Evolutionary conservation across 2,113 vertebrate species (phyloP).

Genomic region (Maccullochella peelii): DNA sequence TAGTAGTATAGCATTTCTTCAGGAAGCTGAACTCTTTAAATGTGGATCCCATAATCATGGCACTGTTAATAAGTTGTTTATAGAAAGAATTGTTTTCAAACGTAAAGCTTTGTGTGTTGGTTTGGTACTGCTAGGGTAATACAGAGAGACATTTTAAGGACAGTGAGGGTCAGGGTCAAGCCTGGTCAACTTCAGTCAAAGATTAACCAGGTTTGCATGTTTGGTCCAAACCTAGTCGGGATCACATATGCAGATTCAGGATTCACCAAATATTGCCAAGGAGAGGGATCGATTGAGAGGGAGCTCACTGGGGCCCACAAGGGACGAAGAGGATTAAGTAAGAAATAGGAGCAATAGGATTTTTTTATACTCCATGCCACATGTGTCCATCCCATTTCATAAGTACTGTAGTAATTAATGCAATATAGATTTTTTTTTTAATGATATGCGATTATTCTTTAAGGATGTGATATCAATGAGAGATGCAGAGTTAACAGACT

Average conservation of each 20-base stretch:
- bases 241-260: no score
- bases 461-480: background rate
- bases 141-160: no score
- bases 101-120: background rate
- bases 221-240: background rate
- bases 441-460: background rate
- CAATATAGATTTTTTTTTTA: background rate
- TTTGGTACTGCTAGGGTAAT: background rate
- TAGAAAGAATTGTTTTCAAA: background rate
- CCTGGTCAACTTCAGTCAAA: background rate
- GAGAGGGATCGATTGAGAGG: no score
- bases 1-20: background rate
- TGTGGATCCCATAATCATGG: background rate
- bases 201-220: background rate
- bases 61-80: no score
- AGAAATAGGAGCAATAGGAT: background rate
- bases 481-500: background rate
- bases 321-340: no score
- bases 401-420: no score
- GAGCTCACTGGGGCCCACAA: no score
- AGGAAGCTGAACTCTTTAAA: background rate
- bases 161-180: no score
- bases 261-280: no score
- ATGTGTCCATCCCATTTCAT: background rate
- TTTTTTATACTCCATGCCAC: background rate